These are phyloP conservation scores for Neodontobutis hainanensis DNA, from an alignment of 2,113 vertebrate species.

Conservation along the genomic window DNA sequence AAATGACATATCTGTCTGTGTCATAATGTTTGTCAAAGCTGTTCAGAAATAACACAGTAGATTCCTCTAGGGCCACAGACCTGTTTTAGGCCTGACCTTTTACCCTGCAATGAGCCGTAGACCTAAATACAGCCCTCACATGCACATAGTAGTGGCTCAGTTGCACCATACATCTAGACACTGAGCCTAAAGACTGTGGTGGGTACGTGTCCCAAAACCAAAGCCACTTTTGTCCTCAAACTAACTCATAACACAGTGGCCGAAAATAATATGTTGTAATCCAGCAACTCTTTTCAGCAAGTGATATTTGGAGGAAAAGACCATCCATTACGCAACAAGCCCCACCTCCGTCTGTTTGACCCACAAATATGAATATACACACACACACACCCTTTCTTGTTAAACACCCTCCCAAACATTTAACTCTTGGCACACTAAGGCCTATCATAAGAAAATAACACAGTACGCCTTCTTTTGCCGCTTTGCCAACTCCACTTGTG, in stretches of 20 bases:
- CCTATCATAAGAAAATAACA: too few relatives aligned
- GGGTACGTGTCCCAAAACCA: too few relatives aligned
- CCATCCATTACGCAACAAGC: slow-evolving; percentile 17
- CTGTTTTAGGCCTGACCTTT: slow-evolving; percentile 52
- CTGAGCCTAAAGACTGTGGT: too few relatives aligned
- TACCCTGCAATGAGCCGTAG: slow-evolving; percentile 10
- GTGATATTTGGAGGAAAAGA: slow-evolving; percentile 41
- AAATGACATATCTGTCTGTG: not conserved
- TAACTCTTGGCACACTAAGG: too few relatives aligned
- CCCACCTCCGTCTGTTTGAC: slow-evolving; percentile 15
- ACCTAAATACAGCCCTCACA: not conserved
- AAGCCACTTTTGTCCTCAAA: too few relatives aligned
- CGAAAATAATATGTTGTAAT: slow-evolving; percentile 19
- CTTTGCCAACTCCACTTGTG: too few relatives aligned
- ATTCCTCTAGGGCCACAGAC: slow-evolving; percentile 36
- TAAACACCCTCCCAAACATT: too few relatives aligned
- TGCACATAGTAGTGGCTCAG: not conserved
- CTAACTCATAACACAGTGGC: not conserved
- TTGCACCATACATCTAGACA: too few relatives aligned
- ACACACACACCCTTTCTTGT: too few relatives aligned
- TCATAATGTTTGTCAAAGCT: not conserved
- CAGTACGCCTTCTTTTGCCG: too few relatives aligned
- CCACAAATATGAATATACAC: slow-evolving; percentile 29
- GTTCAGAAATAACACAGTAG: slow-evolving; percentile 26
- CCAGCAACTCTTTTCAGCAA: slow-evolving; percentile 23